A percentile compares a stretch with the other conserved stretches of the same genome.
Conservation (phyloP, 2,113 vertebrate species). For the Chaetops frenatus region DNA sequence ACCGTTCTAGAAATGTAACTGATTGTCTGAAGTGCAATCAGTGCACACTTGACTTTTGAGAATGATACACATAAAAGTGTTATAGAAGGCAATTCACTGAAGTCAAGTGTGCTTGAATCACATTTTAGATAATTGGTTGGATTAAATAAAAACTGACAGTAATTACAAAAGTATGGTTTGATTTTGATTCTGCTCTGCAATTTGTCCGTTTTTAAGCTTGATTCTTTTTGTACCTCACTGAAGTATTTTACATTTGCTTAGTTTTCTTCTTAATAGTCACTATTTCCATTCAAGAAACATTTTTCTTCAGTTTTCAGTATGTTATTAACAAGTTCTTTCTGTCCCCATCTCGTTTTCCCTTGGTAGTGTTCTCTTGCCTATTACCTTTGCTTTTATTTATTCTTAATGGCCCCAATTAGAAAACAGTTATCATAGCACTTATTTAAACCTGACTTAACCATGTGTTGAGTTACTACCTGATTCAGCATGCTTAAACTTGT, state of each 20-base stretch:
- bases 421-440: neutral
- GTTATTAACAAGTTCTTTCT: neutral
- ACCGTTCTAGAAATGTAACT: neutral
- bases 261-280: neutral
- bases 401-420: neutral
- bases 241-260: neutral
- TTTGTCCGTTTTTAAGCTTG: neutral
- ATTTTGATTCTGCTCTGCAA: constrained; percentile 12
- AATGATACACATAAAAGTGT: constrained; percentile 26
- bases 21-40: constrained; percentile 50
- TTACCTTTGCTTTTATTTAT: neutral
- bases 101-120: constrained; percentile 63
- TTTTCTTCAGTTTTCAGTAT: neutral
- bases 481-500: neutral
- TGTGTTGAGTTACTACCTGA: neutral
- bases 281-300: fast-evolving
- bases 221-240: neutral
- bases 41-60: constrained; percentile 66
- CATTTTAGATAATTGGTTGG: constrained; percentile 56
- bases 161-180: constrained; percentile 33
- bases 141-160: constrained; percentile 46
- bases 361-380: neutral
- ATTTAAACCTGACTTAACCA: neutral
- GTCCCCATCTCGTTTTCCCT: neutral
- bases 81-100: constrained; percentile 44